Evolutionary conservation across 2,113 vertebrate genomes (phyloP), one percentile per base, ranked within the genome.

Genomic region (Aptenodytes forsteri): DNA sequence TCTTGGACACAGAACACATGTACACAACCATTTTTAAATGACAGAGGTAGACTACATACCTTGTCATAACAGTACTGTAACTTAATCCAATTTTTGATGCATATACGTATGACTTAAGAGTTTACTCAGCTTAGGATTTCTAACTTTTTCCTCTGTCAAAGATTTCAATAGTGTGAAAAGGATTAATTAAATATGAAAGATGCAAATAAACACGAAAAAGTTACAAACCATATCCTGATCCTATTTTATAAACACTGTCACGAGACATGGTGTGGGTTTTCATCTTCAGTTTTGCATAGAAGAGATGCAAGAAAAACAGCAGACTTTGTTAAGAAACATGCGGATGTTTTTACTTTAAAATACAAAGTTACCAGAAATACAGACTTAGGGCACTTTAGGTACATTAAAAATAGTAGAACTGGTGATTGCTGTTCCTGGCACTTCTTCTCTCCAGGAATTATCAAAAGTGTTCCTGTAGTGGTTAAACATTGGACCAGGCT

Each of bases 341-440:
- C 27, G 44, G 9, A 22, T 46, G 4, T 27, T 90, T 95, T 95
- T 97, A 93, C 19, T 95, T 80, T 27, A 90, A 95, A 96, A 87
- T 96, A 95, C 81, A 85, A 90, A 92, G n/a, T 80, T 91, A 93
- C 70, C 27, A 97, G 94, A 98, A 98, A 98, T 92, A 97, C 9
- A 97, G 47, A 83, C 23, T 90, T 38, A 71, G 46, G 70, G 75
- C 94, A 73, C 83, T 95, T 97, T 3, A 93, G 83, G 56, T 90
- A 97, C 93, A 93, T 94, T 56, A 96, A 95, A 94, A 95, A 50
- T 47, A 59, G 49, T 10, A 88, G 19, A 75, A 67, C 15, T 58
- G 22, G 56, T 56, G 34, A 75, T 67, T 38, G 62, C 36, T 75
- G 78, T 92, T 89, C 29, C 38, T 82, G 58, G 72, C 65, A n/a